A percentile compares a stretch with the other conserved stretches of the same genome.
Evolutionary conservation across 2,888 invertebrate species (phyloP).

Genomic region (Strigamia maritima): DNA sequence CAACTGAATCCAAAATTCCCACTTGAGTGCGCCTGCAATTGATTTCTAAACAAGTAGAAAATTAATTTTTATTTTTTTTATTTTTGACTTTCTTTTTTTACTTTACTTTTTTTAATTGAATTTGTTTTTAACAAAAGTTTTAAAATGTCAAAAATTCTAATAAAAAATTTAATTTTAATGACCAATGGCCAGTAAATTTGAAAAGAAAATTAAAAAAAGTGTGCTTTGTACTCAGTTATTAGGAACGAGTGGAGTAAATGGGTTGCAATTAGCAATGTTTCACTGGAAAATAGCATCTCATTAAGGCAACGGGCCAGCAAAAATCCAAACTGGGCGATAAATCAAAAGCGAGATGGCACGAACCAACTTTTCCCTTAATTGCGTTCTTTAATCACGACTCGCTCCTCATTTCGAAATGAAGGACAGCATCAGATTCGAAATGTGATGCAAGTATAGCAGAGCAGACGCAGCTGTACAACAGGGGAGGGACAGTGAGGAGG

Average conservation of each 20-base stretch:
- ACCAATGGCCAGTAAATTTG: constrained; percentile 8
- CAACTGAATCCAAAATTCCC: neutral
- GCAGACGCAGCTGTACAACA: constrained; percentile 16
- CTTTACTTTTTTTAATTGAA: too few relatives aligned
- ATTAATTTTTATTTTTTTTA: neutral
- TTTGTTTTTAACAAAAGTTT: neutral
- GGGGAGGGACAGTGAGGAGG: neutral
- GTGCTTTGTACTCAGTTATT: constrained; percentile 15
- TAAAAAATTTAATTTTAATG: neutral
- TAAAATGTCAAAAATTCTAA: neutral
- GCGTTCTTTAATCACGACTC: constrained; percentile 24
- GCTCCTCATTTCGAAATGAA: constrained; percentile 27
- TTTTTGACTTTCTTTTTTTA: too few relatives aligned
- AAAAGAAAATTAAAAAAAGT: neutral
- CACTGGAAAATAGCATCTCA: constrained; percentile 38
- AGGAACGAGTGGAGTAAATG: constrained; percentile 35
- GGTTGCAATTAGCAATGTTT: constrained; percentile 38
- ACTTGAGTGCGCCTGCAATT: neutral
- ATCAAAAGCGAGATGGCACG: constrained; percentile 36
- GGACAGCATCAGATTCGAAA: constrained; percentile 22
- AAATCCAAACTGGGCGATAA: constrained; percentile 25
- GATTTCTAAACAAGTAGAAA: neutral
- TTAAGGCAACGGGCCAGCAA: constrained; percentile 27
- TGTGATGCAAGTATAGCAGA: constrained; percentile 5
- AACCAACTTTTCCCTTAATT: constrained; percentile 24